These are phyloP conservation scores for Oxytorus armatus DNA, from an alignment of 2,888 invertebrate genomes.

Conservation along the genomic window DNA sequence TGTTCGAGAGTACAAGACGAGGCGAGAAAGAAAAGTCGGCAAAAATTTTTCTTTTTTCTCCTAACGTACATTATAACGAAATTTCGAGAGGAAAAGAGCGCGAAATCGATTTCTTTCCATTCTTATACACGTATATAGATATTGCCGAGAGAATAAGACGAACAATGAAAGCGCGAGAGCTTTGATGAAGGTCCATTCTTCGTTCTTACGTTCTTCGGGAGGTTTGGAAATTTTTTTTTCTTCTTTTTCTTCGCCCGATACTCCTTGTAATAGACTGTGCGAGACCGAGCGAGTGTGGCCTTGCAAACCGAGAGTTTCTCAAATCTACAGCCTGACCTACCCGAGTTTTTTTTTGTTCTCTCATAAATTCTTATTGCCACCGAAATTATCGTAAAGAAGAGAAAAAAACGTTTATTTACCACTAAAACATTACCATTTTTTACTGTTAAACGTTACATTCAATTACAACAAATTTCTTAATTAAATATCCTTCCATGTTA, in stretches of 20 bases:
- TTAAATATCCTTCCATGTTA: background rate
- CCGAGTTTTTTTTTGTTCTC: constrained; percentile 46
- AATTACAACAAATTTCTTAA: too few species aligned
- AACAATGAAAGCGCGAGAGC: constrained; percentile 55
- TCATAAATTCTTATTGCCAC: constrained; percentile 24
- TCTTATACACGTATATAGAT: constrained; percentile 1
- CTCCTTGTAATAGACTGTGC: constrained; percentile 55
- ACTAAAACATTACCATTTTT: too few species aligned
- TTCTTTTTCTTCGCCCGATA: constrained; percentile 38
- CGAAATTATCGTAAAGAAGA: background rate
- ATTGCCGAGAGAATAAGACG: constrained; percentile 15
- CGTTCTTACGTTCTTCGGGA: constrained; percentile 19
- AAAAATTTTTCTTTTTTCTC: constrained; percentile 40
- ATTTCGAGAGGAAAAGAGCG: constrained; percentile 45
- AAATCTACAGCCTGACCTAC: constrained; percentile 54
- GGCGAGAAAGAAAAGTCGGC: constrained; percentile 25
- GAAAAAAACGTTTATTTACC: too few species aligned
- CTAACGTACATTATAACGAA: constrained; percentile 47
- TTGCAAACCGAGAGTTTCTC: constrained; percentile 30
- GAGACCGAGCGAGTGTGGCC: constrained; percentile 6
- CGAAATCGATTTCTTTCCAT: constrained; percentile 61
- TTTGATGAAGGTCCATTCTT: constrained; percentile 58
- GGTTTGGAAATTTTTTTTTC: constrained; percentile 47
- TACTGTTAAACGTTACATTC: too few species aligned
- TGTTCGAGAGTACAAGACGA: constrained; percentile 22